Conservation (phyloP, 2,113 vertebrate genomes). For the Melozone crissalis region DNA sequence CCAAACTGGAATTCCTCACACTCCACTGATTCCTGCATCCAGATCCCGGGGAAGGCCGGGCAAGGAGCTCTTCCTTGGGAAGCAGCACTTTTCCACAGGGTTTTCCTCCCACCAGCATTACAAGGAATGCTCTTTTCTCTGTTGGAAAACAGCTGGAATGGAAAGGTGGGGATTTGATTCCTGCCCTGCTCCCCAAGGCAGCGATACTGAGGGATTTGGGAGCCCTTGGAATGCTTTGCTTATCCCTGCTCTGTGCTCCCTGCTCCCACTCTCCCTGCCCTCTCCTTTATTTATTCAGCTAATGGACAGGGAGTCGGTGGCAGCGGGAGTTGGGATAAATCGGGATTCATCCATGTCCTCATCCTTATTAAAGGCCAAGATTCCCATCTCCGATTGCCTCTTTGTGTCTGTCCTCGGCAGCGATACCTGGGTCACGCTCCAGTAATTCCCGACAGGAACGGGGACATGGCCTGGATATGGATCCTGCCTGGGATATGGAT, state of each 20-base stretch:
- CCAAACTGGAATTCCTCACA: not conserved
- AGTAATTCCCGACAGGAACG: not conserved
- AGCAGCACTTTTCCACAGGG: not conserved
- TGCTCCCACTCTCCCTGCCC: not conserved
- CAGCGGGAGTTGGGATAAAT: not conserved
- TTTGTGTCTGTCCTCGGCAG: slow-evolving; percentile 15
- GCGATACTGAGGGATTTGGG: rapidly evolving
- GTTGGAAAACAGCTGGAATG: not conserved
- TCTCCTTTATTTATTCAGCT: not conserved
- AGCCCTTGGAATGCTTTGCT: not conserved
- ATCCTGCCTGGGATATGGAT: not conserved
- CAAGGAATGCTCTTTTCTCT: not conserved
- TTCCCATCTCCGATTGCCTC: slow-evolving; percentile 38
- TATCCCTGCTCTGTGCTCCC: rapidly evolving
- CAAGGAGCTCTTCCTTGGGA: not conserved
- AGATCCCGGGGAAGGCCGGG: not conserved
- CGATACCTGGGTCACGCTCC: slow-evolving; percentile 29
- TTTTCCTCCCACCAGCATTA: not conserved
- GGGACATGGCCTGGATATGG: not conserved
- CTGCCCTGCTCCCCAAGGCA: rapidly evolving
- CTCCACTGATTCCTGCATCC: not conserved
- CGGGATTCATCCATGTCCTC: not conserved
- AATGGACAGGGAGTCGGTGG: not conserved
- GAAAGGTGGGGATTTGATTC: not conserved
- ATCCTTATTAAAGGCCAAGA: slow-evolving; percentile 45